These are phyloP conservation scores for Drosophila limbata DNA, from an alignment of 2,888 invertebrate species.

Conservation along the genomic window DNA sequence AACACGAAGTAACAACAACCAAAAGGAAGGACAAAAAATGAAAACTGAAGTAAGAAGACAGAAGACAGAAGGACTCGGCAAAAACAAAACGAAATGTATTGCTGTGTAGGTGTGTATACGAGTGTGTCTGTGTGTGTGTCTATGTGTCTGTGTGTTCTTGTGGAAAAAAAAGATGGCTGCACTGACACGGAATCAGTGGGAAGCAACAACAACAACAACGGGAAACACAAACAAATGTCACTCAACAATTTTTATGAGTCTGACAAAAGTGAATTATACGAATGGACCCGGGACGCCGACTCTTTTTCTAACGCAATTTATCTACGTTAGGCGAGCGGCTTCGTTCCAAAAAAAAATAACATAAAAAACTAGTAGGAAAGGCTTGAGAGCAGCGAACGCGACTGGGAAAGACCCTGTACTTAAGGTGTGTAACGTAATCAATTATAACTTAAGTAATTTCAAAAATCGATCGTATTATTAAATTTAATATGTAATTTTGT, in stretches of 20 bases:
- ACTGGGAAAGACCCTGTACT: neutral
- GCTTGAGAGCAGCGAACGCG: neutral
- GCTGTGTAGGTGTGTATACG: slow-evolving; percentile 25
- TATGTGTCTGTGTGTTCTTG: slow-evolving; percentile 48
- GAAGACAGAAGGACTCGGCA: slow-evolving; percentile 44
- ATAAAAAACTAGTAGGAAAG: slow-evolving; percentile 8
- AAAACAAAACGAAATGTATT: slow-evolving; percentile 50
- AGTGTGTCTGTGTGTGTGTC: slow-evolving; percentile 11
- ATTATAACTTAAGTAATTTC: neutral
- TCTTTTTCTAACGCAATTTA: slow-evolving; percentile 81
- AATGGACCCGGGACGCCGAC: slow-evolving; percentile 78
- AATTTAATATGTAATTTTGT: too few relatives aligned
- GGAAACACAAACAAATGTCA: slow-evolving; percentile 82
- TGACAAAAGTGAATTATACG: slow-evolving; percentile 82
- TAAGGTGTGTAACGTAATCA: neutral
- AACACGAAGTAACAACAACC: slow-evolving; percentile 52
- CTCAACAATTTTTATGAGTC: slow-evolving; percentile 82
- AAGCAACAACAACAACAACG: slow-evolving; percentile 53
- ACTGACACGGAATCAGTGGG: slow-evolving; percentile 75
- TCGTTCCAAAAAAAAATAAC: slow-evolving; percentile 18
- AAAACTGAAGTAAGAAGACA: slow-evolving; percentile 20
- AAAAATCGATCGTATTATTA: too few relatives aligned
- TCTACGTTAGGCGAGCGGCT: slow-evolving; percentile 70
- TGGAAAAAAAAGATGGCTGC: slow-evolving; percentile 75
- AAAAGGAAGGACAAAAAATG: slow-evolving; percentile 11